These are phyloP conservation scores for Tridacna gigas DNA, from an alignment of 2,888 invertebrate genomes.

Conservation along the genomic window DNA sequence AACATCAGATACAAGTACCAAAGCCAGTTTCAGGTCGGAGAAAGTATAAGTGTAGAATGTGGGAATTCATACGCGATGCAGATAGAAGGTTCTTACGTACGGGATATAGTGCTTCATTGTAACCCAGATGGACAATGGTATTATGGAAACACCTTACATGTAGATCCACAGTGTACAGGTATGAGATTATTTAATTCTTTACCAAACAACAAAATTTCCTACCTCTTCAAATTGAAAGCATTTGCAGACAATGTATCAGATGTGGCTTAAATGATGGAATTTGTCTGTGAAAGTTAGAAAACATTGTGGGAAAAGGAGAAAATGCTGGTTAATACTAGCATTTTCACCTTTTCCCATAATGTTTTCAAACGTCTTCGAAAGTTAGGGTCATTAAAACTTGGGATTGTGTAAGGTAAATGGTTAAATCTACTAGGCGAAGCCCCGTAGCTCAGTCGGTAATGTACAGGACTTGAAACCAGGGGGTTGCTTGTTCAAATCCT, in stretches of 20 bases:
- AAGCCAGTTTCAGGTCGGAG: constrained; percentile 25
- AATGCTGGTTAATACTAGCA: background rate
- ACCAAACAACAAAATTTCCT: no score
- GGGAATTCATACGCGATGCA: constrained; percentile 36
- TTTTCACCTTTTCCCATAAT: background rate
- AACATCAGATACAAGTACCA: constrained; percentile 30
- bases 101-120: constrained; percentile 34
- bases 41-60: constrained; percentile 44
- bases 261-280: no score
- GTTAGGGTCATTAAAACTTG: no score
- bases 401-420: no score
- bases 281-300: background rate
- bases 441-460: no score
- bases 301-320: background rate
- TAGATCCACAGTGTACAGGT: constrained; percentile 51
- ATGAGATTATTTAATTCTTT: background rate
- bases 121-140: constrained; percentile 49
- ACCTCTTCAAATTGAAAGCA: no score
- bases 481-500: no score
- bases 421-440: no score
- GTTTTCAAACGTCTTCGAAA: background rate
- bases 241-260: no score
- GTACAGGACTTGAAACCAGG: no score
- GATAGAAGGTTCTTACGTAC: constrained; percentile 26
- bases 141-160: constrained; percentile 28